These are phyloP conservation scores for Penaeus japonicus DNA, from an alignment of 1,140 invertebrate species.

Conservation along the genomic window DNA sequence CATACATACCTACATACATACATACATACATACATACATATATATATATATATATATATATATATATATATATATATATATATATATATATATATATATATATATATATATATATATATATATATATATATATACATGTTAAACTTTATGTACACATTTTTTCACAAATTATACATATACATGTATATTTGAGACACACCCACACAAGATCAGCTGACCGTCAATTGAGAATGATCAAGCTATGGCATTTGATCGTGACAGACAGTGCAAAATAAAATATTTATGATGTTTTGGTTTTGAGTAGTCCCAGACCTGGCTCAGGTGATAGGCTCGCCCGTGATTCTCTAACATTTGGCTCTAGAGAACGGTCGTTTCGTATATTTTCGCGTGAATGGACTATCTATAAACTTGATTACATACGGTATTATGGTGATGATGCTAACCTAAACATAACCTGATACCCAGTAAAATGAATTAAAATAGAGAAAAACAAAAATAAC, in stretches of 20 bases:
- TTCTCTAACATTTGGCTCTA: not conserved
- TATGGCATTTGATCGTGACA: too few species aligned
- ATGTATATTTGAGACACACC: too few species aligned
- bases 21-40: not conserved
- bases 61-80: not conserved
- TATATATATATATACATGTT: too few species aligned
- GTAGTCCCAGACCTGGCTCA: not conserved
- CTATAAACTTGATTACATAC: not conserved
- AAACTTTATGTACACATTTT: too few species aligned
- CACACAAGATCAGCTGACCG: too few species aligned
- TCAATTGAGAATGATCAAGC: too few species aligned
- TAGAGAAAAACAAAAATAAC: not conserved
- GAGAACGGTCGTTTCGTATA: not conserved
- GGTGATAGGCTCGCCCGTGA: not conserved
- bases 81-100: too few species aligned
- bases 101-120: too few species aligned
- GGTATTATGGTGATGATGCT: too few species aligned
- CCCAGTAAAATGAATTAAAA: not conserved
- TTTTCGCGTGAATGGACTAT: not conserved
- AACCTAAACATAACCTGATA: too few species aligned
- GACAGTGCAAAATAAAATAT: not conserved
- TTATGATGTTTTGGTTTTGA: slow-evolving; percentile 27
- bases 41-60: slow-evolving; percentile 18
- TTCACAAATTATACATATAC: too few species aligned
- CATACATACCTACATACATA: not conserved